These are phyloP conservation scores for Daubentonia madagascariensis DNA, from an alignment of 2,113 vertebrate genomes.

Conservation along the genomic window DNA sequence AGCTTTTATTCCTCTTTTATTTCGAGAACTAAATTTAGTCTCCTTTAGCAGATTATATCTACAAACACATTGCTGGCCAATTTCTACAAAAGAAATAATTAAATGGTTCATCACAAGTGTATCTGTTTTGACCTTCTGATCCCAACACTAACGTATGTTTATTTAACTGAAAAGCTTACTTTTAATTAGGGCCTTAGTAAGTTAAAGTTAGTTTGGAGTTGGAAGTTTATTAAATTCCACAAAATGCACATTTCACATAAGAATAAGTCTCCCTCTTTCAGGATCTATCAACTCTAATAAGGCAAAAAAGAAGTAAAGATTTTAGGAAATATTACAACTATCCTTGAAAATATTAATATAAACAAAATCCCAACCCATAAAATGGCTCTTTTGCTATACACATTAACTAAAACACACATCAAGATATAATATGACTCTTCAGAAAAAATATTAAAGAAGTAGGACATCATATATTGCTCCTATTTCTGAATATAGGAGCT, in stretches of 20 bases:
- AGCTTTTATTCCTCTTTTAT: neutral
- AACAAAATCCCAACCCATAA: neutral
- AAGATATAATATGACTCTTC: neutral
- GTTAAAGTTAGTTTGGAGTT: slow-evolving; percentile 3
- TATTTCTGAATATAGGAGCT: neutral
- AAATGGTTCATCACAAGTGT: neutral
- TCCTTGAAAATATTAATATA: neutral
- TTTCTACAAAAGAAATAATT: neutral
- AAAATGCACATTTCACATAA: neutral
- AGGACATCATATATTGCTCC: neutral
- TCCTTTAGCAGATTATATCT: neutral
- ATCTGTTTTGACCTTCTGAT: neutral
- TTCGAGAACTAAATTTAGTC: neutral
- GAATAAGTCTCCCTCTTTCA: neutral
- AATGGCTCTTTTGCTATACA: neutral
- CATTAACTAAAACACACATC: neutral
- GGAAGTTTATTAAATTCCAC: neutral
- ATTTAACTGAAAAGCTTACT: neutral
- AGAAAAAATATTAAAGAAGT: neutral
- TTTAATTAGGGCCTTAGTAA: slow-evolving; percentile 8
- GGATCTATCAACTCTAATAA: neutral
- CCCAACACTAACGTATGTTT: neutral
- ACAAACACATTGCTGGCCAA: neutral
- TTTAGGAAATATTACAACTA: neutral
- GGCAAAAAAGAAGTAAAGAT: neutral